phyloP scores from a whole-genome alignment of 2,888 invertebrate species.

The Hoplodrina blanda region DNA sequence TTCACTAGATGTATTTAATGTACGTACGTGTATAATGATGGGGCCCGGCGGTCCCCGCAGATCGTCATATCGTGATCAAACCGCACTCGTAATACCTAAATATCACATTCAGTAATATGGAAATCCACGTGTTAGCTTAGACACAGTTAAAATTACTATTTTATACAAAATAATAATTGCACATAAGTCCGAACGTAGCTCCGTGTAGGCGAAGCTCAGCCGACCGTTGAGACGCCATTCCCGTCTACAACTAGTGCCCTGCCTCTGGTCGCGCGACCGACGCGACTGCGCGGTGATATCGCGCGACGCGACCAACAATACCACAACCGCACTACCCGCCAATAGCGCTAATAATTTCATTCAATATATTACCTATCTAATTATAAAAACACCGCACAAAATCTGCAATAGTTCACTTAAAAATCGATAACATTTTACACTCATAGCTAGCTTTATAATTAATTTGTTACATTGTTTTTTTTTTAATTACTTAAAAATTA shows the following conservation, averaged over 20 bases:
- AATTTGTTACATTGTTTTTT: constrained; percentile 90
- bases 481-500: constrained; percentile 86
- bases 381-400: constrained; percentile 91
- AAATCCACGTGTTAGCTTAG: constrained; percentile 90
- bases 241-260: constrained; percentile 70
- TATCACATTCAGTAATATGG: constrained; percentile 91
- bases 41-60: constrained; percentile 72
- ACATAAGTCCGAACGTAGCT: constrained; percentile 88
- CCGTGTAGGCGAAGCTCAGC: constrained; percentile 78
- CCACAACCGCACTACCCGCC: constrained; percentile 83
- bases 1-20: constrained; percentile 88
- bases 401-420: constrained; percentile 90
- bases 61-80: constrained; percentile 79
- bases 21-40: constrained; percentile 84
- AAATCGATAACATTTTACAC: constrained; percentile 90
- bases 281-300: constrained; percentile 17
- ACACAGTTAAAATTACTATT: constrained; percentile 89
- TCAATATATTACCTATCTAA: constrained; percentile 91
- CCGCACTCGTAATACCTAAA: constrained; percentile 90
- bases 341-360: constrained; percentile 89
- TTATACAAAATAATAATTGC: constrained; percentile 91
- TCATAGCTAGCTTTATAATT: constrained; percentile 90
- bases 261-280: constrained; percentile 41
- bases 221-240: constrained; percentile 68
- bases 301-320: constrained; percentile 59